phyloP scores from a whole-genome alignment of 2,113 vertebrate genomes.

The Garra rufa region DNA sequence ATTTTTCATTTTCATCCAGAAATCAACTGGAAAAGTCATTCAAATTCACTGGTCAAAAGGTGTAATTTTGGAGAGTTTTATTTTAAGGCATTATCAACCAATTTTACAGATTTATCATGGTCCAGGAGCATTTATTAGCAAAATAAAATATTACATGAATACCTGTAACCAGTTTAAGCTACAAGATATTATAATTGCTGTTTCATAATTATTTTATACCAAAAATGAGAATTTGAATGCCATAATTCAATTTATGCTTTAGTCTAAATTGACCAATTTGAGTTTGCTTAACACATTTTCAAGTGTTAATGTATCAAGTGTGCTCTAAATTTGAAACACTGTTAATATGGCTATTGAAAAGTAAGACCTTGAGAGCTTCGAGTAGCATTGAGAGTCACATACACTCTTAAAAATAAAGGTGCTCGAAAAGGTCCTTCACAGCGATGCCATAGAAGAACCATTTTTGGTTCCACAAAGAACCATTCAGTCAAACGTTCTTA shows the following conservation, averaged over 20 bases:
- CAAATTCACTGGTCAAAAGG: neutral
- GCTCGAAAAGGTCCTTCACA: too few relatives aligned
- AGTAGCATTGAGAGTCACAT: neutral
- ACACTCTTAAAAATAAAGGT: too few relatives aligned
- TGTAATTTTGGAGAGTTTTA: neutral
- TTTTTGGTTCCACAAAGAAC: too few relatives aligned
- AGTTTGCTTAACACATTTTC: neutral
- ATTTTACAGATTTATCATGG: neutral
- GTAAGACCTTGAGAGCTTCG: neutral
- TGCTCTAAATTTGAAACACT: neutral
- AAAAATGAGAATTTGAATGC: neutral
- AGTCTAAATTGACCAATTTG: neutral
- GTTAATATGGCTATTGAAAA: neutral
- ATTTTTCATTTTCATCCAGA: too few relatives aligned
- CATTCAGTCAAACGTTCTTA: too few relatives aligned
- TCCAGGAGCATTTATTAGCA: slow-evolving; percentile 9
- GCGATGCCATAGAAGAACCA: too few relatives aligned
- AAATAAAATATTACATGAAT: neutral
- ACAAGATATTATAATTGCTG: neutral
- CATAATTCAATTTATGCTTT: neutral
- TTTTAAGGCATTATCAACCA: neutral
- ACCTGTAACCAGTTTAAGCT: neutral
- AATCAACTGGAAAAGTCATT: neutral
- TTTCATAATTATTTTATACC: neutral
- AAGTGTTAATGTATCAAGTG: neutral